A percentile compares a stretch with the other conserved stretches of the same genome.
Conservation (phyloP, 2,113 vertebrate genomes). For the Pitta sordida region DNA sequence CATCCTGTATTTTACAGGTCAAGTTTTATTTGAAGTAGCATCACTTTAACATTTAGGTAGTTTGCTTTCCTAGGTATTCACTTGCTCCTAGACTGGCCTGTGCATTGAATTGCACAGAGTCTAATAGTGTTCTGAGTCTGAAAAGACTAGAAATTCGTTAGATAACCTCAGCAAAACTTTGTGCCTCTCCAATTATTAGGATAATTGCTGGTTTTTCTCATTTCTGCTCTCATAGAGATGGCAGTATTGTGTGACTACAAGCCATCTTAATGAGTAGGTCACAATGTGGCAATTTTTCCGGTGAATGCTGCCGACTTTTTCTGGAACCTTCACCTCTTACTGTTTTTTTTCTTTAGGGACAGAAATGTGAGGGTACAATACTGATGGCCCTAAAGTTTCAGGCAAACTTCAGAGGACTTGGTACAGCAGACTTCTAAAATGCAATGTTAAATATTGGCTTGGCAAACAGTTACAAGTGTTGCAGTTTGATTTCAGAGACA, state of each 20-base stretch:
- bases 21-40: background rate
- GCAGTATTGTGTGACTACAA: background rate
- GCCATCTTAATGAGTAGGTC: background rate
- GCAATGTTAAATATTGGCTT: background rate
- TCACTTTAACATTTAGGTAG: background rate
- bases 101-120: background rate
- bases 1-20: background rate
- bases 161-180: background rate
- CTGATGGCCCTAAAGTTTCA: background rate
- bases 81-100: background rate
- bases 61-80: background rate
- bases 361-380: background rate
- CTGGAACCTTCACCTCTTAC: background rate
- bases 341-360: background rate
- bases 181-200: background rate
- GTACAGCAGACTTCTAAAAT: background rate
- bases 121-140: background rate
- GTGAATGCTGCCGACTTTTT: background rate
- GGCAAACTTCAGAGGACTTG: background rate
- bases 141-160: background rate
- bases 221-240: background rate
- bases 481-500: background rate
- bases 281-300: background rate
- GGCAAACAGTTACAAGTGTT: background rate
- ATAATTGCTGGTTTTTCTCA: constrained; percentile 14